These are phyloP conservation scores for Macrophya annulata DNA, from an alignment of 2,888 invertebrate genomes.

Conservation along the genomic window DNA sequence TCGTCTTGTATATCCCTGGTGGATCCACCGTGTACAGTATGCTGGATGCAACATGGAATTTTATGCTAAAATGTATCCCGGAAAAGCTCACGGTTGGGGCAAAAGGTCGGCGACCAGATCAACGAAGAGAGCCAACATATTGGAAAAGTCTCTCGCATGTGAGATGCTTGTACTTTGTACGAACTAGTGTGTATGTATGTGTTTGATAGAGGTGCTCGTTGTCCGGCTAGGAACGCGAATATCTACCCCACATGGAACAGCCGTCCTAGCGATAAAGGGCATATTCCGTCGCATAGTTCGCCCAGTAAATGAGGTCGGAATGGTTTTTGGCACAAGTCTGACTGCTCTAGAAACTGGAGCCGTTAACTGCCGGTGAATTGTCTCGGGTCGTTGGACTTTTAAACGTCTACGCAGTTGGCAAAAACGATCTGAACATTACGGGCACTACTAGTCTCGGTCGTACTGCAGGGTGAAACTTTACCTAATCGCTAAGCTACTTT, in stretches of 20 bases:
- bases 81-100: slow-evolving; percentile 1
- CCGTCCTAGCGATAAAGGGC: slow-evolving; percentile 37
- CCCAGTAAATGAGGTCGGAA: slow-evolving; percentile 51
- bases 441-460: neutral
- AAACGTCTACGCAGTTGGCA: slow-evolving; percentile 38
- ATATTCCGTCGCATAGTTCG: slow-evolving; percentile 49
- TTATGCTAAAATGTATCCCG: slow-evolving; percentile 17
- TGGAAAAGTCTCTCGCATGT: slow-evolving; percentile 34
- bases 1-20: neutral
- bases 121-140: slow-evolving; percentile 22
- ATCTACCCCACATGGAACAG: slow-evolving; percentile 14
- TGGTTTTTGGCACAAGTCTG: slow-evolving; percentile 55
- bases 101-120: slow-evolving; percentile 19
- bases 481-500: slow-evolving; percentile 31
- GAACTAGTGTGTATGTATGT: neutral
- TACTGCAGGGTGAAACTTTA: neutral
- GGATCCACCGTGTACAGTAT: neutral
- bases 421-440: slow-evolving; percentile 28
- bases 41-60: neutral
- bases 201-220: slow-evolving; percentile 27
- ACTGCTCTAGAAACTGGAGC: slow-evolving; percentile 15
- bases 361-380: slow-evolving; percentile 41
- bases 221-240: slow-evolving; percentile 51
- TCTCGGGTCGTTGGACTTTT: slow-evolving; percentile 52
- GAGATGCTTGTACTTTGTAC: slow-evolving; percentile 27